These are phyloP conservation scores for Hystrix cristata DNA, from an alignment of 2,113 vertebrate species.

Conservation along the genomic window DNA sequence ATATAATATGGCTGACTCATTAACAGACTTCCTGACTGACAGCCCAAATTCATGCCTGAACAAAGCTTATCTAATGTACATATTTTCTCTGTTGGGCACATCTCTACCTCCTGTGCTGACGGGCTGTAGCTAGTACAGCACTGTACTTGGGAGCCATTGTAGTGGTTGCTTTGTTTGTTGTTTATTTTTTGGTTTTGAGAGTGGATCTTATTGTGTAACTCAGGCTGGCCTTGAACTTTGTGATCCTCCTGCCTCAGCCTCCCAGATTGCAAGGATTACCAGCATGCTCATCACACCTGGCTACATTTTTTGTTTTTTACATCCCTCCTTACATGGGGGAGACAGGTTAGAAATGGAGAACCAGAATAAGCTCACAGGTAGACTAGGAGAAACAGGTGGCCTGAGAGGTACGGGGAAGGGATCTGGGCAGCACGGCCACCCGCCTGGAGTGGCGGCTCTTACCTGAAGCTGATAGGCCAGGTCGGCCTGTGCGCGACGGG, in stretches of 20 bases:
- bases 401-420: neutral
- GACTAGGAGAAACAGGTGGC: neutral
- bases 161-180: neutral
- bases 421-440: fast-evolving
- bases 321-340: neutral
- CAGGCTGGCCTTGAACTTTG: neutral
- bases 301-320: neutral
- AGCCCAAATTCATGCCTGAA: neutral
- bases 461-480: slow-evolving; percentile 97
- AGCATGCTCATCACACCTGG: neutral
- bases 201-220: too few species aligned
- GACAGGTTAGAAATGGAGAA: neutral
- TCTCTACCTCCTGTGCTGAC: neutral
- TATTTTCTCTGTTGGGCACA: neutral
- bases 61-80: neutral
- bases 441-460: neutral
- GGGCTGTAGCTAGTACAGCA: neutral
- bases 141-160: neutral
- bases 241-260: neutral
- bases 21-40: neutral
- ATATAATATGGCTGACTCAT: neutral
- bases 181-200: neutral
- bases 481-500: slow-evolving; percentile 95
- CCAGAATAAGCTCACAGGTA: neutral
- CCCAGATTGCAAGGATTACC: neutral